Base-by-base conservation (phyloP, 2,888 invertebrate species). In the Pseudoips prasinana region DNA sequence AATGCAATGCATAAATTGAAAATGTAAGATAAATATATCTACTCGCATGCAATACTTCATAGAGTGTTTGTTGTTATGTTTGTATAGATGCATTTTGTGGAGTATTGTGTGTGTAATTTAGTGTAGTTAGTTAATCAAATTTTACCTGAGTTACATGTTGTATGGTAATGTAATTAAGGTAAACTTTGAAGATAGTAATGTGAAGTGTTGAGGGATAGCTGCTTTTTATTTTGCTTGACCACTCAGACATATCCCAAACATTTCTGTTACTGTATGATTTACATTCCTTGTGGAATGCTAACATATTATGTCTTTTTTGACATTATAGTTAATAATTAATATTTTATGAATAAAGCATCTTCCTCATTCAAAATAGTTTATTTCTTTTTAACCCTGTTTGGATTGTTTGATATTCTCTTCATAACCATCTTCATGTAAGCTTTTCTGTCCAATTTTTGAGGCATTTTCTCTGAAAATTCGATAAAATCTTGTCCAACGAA, bases 1-100 rank as follows among this genome's bases (percentile, higher is more conserved):
- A 81, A 87, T 87, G 87, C 86, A 85, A 87, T 87, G 87, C 87
- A 87, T 87, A 78, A 61, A 80, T 80, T 83, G 80, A 82, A 81
- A 81, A 73, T 58, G 87, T 87, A 87, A 87, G 85, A 86, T 87
- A 86, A 69, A 82, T 85, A 62, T 85, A 87, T 87, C 87, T 86
- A 73, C 76, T 67, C 49, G 44, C 65, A 69, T 77, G 70, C 49
- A 61, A 50, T 75, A 74, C 77, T 78, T 60, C 61, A 72, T 73
- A 63, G 27, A 62, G 53, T 56, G 55, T 40, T 38, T 41, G 40
- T 54, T 58, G 39, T 55, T 62, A 44, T 47, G 43, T 44, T 59
- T 64, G 46, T 57, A 60, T 46, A 46, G 25, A 45, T 44, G 33
- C 36, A 42, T 55, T 55, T 34, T 58, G 59, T 74, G 66, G 55